phyloP scores from a whole-genome alignment of 2,797 vertebrate species.

The Cichlasoma orientale region DNA sequence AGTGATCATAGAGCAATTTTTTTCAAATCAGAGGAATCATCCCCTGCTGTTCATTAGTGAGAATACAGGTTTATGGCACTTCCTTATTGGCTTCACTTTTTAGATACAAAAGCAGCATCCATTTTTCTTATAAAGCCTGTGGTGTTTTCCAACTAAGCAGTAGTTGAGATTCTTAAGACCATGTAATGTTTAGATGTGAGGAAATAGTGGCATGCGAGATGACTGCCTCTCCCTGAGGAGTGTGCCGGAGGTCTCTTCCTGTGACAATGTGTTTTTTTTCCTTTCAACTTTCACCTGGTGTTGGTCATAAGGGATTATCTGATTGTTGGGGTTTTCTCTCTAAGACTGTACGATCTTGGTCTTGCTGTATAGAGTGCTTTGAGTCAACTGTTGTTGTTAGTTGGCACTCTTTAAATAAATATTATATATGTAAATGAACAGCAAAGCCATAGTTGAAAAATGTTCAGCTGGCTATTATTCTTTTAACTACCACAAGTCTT shows the following conservation, averaged over 20 bases:
- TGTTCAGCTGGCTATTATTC: rapidly evolving
- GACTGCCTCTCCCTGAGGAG: too few species aligned
- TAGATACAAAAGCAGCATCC: background rate
- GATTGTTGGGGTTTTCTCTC: background rate
- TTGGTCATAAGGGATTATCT: background rate
- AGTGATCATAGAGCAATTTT: background rate
- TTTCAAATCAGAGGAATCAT: background rate
- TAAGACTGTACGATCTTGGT: background rate
- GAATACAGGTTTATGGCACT: background rate
- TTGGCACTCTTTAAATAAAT: background rate
- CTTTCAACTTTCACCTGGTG: background rate
- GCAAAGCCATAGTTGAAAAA: background rate
- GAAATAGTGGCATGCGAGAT: background rate
- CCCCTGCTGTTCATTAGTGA: background rate
- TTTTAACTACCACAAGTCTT: background rate
- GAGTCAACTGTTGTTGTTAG: background rate
- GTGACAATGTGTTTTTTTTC: rapidly evolving
- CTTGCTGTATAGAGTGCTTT: background rate
- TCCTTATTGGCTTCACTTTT: background rate
- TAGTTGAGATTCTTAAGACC: background rate
- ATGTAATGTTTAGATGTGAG: background rate
- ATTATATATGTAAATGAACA: background rate
- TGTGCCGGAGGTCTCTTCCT: background rate
- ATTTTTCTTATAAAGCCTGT: background rate
- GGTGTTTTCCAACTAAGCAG: background rate